A percentile compares a stretch with the other conserved stretches of the same genome.
These are phyloP conservation scores for Anguilla japonica DNA, from an alignment of 2,113 vertebrate genomes.

Conservation along the genomic window DNA sequence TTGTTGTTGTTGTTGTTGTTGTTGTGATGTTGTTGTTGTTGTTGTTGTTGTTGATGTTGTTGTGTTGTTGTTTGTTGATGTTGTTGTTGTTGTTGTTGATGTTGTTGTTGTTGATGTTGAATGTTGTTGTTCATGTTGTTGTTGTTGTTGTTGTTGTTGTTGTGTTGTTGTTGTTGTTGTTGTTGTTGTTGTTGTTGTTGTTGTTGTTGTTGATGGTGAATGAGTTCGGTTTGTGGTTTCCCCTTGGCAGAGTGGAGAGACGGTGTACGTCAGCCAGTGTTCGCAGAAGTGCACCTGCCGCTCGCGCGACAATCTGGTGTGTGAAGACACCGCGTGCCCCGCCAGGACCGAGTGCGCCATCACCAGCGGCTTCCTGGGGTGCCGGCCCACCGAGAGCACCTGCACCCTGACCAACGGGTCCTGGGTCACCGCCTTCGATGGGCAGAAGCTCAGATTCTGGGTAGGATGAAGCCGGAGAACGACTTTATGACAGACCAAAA, in stretches of 20 bases:
- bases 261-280: neutral
- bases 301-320: neutral
- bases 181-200: neutral
- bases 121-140: neutral
- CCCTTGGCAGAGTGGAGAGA: conserved; percentile 14
- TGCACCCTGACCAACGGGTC: neutral
- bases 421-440: neutral
- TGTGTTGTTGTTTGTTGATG: too few species aligned
- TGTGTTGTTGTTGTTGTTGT: neutral
- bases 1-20: too few species aligned
- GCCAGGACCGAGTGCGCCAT: conserved; percentile 17
- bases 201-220: neutral
- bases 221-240: neutral
- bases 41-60: neutral
- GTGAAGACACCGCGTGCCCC: conserved; percentile 18
- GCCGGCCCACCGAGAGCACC: conserved; percentile 12
- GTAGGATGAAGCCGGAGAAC: neutral
- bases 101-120: neutral
- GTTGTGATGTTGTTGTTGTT: neutral
- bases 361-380: conserved; percentile 17
- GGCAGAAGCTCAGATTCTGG: neutral
- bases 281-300: conserved; percentile 20
- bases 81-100: neutral
- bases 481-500: neutral
- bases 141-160: neutral